These are phyloP conservation scores for Oncorhynchus keta DNA, from an alignment of 2,113 vertebrate genomes.

Conservation along the genomic window DNA sequence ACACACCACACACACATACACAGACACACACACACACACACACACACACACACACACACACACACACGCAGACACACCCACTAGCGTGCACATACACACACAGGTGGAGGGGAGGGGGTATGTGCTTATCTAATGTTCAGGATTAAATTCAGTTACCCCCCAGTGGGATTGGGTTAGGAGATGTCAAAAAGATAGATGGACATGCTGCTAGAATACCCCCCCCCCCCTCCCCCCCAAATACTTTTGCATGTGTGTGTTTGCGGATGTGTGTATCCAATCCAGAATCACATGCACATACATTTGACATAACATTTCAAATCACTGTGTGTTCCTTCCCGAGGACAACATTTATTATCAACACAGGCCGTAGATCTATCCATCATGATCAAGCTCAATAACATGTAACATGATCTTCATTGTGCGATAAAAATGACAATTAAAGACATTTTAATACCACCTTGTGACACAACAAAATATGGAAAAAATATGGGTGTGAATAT, in stretches of 20 bases:
- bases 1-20: neutral
- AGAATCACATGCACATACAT: constrained; percentile 40
- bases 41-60: constrained; percentile 33
- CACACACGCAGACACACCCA: constrained; percentile 24
- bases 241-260: constrained; percentile 63
- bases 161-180: constrained; percentile 79
- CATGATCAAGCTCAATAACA: too few relatives aligned
- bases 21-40: constrained; percentile 30
- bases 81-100: constrained; percentile 27
- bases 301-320: constrained; percentile 35
- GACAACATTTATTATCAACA: too few relatives aligned
- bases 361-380: too few relatives aligned
- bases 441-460: too few relatives aligned
- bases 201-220: constrained; percentile 67
- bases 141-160: constrained; percentile 80
- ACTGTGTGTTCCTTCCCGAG: neutral
- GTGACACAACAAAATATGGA: too few relatives aligned
- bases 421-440: too few relatives aligned
- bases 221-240: constrained; percentile 45
- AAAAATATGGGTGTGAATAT: too few relatives aligned
- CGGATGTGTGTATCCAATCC: constrained; percentile 44
- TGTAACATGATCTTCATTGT: too few relatives aligned
- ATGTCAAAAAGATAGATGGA: constrained; percentile 84
- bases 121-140: constrained; percentile 80
- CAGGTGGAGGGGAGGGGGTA: constrained; percentile 47